Evolutionary conservation across 1,140 invertebrate genomes (phyloP).

Genomic region (Uloborus diversus): DNA sequence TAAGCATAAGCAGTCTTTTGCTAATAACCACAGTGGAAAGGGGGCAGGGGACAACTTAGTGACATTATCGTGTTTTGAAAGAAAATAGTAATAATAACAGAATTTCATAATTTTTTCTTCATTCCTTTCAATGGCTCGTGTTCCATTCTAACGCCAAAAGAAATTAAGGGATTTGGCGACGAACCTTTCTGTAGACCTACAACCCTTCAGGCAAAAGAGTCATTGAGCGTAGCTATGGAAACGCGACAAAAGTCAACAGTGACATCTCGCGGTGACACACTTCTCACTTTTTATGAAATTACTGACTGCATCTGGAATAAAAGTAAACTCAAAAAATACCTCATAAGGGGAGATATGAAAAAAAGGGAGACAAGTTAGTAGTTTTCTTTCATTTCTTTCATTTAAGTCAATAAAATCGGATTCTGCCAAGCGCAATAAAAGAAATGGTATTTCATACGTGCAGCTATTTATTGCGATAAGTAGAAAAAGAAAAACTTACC

Average conservation of each 20-base stretch:
- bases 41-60: no score
- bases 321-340: neutral
- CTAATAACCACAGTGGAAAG: no score
- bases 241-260: conserved; percentile 20
- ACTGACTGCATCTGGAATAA: no score
- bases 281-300: conserved; percentile 38
- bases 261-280: conserved; percentile 27
- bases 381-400: neutral
- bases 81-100: no score
- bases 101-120: no score
- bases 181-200: no score
- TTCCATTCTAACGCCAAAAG: no score
- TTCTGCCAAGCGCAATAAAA: neutral
- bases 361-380: neutral
- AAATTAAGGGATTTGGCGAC: no score
- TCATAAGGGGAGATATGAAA: neutral
- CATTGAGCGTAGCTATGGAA: neutral
- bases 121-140: no score
- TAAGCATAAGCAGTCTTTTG: no score
- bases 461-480: neutral
- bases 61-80: no score
- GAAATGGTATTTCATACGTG: conserved; percentile 1
- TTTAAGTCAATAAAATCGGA: neutral
- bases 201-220: conserved; percentile 2
- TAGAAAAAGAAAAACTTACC: no score